These are phyloP conservation scores for Luffia ferchaultella DNA, from an alignment of 2,888 invertebrate genomes.

Conservation along the genomic window DNA sequence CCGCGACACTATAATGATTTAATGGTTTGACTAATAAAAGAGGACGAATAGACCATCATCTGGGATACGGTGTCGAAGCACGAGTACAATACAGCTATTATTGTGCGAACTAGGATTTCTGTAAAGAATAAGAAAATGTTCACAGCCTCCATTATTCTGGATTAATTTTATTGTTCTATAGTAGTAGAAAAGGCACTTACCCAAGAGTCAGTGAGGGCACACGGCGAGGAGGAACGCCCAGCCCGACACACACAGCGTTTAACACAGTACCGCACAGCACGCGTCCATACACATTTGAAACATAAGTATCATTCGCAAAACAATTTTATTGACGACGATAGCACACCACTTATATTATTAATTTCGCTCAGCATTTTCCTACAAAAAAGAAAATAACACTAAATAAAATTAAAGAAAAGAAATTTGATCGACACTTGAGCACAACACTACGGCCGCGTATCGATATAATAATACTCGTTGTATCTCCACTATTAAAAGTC, in stretches of 20 bases:
- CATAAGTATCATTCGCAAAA: slow-evolving; percentile 62
- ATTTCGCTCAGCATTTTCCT: slow-evolving; percentile 64
- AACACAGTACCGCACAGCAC: slow-evolving; percentile 30
- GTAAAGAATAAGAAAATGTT: no score
- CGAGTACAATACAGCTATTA: no score
- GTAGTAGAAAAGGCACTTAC: no score
- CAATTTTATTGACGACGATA: slow-evolving; percentile 60
- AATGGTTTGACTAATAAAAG: no score
- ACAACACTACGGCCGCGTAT: slow-evolving; percentile 31
- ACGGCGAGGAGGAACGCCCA: not conserved
- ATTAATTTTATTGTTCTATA: no score
- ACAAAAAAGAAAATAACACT: slow-evolving; percentile 57
- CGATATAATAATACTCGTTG: not conserved
- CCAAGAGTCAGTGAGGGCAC: not conserved
- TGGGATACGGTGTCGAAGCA: no score
- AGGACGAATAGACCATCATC: no score
- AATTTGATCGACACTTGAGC: slow-evolving; percentile 1
- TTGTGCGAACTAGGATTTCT: no score
- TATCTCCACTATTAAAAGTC: slow-evolving; percentile 26
- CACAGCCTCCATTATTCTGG: no score
- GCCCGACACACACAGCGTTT: not conserved
- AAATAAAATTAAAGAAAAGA: slow-evolving; percentile 18
- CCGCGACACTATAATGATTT: no score
- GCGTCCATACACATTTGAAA: slow-evolving; percentile 58
- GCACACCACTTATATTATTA: slow-evolving; percentile 64